A percentile compares a stretch with the other conserved stretches of the same genome.
phyloP scores from a whole-genome alignment of 2,113 vertebrate genomes.

The Pionites leucogaster region DNA sequence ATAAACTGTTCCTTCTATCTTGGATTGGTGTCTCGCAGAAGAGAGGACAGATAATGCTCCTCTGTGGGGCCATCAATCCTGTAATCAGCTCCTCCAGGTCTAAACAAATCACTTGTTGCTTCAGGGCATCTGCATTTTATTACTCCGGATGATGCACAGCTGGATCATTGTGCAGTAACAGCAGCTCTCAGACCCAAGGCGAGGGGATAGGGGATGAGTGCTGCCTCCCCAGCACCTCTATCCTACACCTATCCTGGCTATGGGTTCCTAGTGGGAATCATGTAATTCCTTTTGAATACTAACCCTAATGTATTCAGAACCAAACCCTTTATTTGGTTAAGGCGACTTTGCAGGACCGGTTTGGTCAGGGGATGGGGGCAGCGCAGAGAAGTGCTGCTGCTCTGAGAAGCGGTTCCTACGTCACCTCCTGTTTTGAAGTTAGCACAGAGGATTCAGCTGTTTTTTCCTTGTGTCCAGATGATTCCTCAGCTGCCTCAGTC shows the following conservation, averaged over 20 bases:
- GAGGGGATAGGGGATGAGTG: background rate
- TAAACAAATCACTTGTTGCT: background rate
- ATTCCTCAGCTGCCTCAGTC: background rate
- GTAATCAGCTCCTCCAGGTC: background rate
- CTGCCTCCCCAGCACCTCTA: background rate
- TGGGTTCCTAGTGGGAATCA: background rate
- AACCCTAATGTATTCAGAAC: rapidly evolving
- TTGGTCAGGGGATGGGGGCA: background rate
- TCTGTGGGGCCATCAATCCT: background rate
- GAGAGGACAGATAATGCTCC: background rate
- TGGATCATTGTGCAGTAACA: background rate
- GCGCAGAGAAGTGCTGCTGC: background rate
- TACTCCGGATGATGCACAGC: background rate
- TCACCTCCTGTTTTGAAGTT: background rate
- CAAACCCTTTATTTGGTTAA: background rate
- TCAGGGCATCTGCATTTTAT: background rate
- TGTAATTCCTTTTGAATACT: background rate
- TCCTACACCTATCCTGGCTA: background rate
- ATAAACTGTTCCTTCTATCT: background rate
- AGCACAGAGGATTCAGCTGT: background rate
- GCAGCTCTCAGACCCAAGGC: rapidly evolving
- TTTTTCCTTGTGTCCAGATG: background rate
- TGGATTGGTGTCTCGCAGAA: background rate
- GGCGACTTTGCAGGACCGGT: rapidly evolving
- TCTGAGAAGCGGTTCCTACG: rapidly evolving